A percentile compares a stretch with the other conserved stretches of the same genome.
Evolutionary conservation across 2,797 vertebrate genomes (phyloP).

Genomic region (Falco peregrinus): DNA sequence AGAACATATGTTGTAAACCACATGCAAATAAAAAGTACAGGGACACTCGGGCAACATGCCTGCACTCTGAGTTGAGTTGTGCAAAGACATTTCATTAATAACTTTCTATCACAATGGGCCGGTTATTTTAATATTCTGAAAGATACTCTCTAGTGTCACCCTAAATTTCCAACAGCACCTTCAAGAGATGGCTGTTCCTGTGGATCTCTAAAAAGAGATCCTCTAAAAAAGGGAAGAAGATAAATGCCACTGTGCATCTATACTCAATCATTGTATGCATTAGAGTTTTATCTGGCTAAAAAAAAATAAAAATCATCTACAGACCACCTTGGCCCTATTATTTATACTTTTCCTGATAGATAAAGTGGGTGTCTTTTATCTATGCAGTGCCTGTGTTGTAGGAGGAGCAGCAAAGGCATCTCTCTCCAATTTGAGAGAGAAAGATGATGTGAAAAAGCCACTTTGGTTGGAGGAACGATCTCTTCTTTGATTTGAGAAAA

Average conservation of each 20-base stretch:
- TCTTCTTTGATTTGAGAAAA: not conserved
- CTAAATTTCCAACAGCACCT: not conserved
- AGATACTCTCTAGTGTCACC: not conserved
- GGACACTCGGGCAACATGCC: fast-evolving
- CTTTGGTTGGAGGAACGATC: not conserved
- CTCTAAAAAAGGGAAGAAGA: not conserved
- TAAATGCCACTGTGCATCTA: not conserved
- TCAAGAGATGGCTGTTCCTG: not conserved
- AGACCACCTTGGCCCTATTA: not conserved
- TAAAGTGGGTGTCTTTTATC: not conserved
- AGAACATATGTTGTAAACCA: not conserved
- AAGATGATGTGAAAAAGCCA: not conserved
- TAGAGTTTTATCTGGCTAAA: not conserved
- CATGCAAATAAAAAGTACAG: not conserved
- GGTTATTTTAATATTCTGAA: not conserved
- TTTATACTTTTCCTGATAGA: not conserved
- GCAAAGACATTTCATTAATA: not conserved
- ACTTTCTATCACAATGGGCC: not conserved
- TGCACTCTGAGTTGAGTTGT: not conserved
- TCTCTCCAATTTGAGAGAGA: not conserved
- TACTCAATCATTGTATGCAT: not conserved
- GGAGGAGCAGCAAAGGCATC: not conserved
- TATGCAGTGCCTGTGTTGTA: not conserved
- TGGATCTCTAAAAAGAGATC: not conserved
- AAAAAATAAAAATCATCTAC: not conserved